These are phyloP conservation scores for Gnathonemus longibarbis DNA, from an alignment of 2,113 vertebrate species.

Conservation along the genomic window DNA sequence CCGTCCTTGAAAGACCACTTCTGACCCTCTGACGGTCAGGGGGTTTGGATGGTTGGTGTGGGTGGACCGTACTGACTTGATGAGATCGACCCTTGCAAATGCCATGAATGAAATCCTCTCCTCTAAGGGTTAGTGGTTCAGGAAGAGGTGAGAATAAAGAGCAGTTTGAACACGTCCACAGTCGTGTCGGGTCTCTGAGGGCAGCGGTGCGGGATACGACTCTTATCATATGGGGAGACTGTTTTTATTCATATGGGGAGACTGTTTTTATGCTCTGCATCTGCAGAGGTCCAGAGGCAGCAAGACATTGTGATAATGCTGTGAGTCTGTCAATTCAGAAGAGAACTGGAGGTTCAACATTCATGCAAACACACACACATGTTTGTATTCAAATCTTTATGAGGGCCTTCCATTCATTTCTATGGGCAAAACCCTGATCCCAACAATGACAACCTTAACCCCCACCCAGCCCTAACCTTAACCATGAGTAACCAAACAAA, in stretches of 20 bases:
- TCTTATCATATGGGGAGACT: background rate
- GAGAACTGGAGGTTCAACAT: background rate
- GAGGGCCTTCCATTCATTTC: background rate
- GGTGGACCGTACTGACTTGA: background rate
- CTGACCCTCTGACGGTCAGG: background rate
- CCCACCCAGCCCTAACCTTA: background rate
- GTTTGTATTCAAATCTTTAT: background rate
- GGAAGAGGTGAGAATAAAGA: background rate
- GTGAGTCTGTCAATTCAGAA: background rate
- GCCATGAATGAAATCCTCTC: background rate
- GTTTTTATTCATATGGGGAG: background rate
- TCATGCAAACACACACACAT: background rate
- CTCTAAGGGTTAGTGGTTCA: background rate
- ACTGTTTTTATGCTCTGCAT: background rate
- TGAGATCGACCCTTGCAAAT: background rate
- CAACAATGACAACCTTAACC: background rate
- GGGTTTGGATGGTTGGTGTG: background rate
- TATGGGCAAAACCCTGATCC: background rate
- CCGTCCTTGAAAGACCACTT: background rate
- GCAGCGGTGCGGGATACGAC: background rate
- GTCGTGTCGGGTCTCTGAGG: background rate
- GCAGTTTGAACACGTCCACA: background rate
- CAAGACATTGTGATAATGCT: background rate
- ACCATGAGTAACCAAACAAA: background rate
- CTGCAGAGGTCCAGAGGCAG: background rate